A percentile compares a stretch with the other conserved stretches of the same genome.
These are phyloP conservation scores for Bombyx huttoni DNA, from an alignment of 2,888 invertebrate species.

Conservation along the genomic window DNA sequence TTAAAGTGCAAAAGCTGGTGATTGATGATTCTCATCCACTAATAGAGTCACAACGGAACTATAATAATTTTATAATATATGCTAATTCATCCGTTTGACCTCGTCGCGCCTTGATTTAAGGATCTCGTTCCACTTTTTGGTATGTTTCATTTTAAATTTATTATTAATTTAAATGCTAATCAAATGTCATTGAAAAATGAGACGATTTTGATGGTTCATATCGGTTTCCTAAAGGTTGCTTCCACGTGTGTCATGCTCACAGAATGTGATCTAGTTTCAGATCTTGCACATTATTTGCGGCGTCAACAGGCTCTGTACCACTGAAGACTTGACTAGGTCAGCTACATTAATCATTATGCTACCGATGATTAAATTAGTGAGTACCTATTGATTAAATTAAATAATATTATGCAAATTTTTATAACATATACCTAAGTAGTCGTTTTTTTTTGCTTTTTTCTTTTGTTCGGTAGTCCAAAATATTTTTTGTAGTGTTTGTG, in stretches of 20 bases:
- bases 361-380: conserved; percentile 29
- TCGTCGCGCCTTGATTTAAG: conserved; percentile 52
- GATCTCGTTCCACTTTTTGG: conserved; percentile 57
- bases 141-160: conserved; percentile 52
- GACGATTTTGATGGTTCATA: conserved; percentile 39
- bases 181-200: conserved; percentile 50
- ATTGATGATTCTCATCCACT: conserved; percentile 15
- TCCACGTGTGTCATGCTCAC: conserved; percentile 33
- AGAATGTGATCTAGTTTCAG: conserved; percentile 52
- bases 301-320: conserved; percentile 30
- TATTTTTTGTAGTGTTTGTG: conserved; percentile 20
- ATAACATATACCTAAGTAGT: conserved; percentile 1
- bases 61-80: conserved; percentile 42
- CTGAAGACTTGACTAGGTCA: conserved; percentile 15
- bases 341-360: conserved; percentile 19
- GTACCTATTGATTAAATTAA: conserved; percentile 18
- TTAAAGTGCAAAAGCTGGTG: conserved; percentile 29
- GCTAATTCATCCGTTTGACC: conserved; percentile 49
- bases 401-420: conserved; percentile 5
- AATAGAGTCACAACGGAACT: conserved; percentile 25
- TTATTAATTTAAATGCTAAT: conserved; percentile 61
- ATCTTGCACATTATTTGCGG: conserved; percentile 42
- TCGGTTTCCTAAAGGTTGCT: conserved; percentile 33
- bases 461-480: not conserved
- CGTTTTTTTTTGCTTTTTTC: not conserved